A percentile compares a stretch with the other conserved stretches of the same genome.
These are phyloP conservation scores for Aphyosemion australe DNA, from an alignment of 2,113 vertebrate genomes.

Conservation along the genomic window DNA sequence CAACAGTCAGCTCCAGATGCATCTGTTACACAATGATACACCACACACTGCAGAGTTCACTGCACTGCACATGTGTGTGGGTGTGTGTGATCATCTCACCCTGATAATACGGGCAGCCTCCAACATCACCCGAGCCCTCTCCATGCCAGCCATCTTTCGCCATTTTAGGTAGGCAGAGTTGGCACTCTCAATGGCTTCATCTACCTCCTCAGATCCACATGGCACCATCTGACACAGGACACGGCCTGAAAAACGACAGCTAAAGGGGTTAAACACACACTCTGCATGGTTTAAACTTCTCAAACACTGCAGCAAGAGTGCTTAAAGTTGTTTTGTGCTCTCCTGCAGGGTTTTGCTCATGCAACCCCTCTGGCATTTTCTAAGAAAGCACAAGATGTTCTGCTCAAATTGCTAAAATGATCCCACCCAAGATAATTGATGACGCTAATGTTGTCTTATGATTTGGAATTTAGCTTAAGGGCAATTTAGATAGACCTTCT, in stretches of 20 bases:
- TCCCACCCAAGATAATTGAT: too few species aligned
- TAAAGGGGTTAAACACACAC: too few species aligned
- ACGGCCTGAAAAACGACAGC: constrained; percentile 76
- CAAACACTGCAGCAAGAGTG: too few species aligned
- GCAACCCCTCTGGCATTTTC: too few species aligned
- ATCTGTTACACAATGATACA: not conserved
- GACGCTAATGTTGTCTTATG: too few species aligned
- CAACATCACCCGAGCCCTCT: constrained; percentile 86
- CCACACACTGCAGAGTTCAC: fast-evolving
- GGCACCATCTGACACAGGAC: constrained; percentile 86
- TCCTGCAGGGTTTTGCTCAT: too few species aligned
- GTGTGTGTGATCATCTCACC: constrained; percentile 62
- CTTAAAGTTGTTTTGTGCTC: too few species aligned
- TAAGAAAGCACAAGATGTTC: too few species aligned
- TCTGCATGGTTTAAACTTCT: too few species aligned
- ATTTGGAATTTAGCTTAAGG: too few species aligned
- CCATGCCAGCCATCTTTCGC: constrained; percentile 88
- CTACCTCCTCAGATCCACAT: constrained; percentile 88
- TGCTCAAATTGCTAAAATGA: too few species aligned
- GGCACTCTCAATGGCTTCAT: constrained; percentile 87
- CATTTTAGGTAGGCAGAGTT: constrained; percentile 88
- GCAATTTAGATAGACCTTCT: too few species aligned
- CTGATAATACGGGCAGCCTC: constrained; percentile 93
- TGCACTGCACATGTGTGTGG: not conserved
- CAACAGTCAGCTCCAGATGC: not conserved